Evolutionary conservation across 1,140 invertebrate genomes (phyloP).

Genomic region (Micrasema longulum): DNA sequence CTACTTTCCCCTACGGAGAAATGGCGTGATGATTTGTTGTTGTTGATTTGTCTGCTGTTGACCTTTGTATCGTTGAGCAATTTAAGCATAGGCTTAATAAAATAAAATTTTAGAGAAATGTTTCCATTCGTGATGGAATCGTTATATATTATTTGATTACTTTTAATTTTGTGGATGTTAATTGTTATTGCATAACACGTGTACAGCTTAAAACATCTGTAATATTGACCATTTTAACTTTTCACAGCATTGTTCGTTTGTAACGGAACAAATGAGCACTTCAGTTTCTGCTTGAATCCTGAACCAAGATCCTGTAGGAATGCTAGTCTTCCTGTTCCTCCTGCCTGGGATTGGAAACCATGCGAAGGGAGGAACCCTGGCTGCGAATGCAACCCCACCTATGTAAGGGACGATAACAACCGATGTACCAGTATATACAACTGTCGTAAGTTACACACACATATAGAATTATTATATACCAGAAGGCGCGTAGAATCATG

Average conservation of each 20-base stretch:
- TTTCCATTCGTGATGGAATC: too few relatives aligned
- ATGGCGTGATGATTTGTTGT: too few relatives aligned
- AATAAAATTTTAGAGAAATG: too few relatives aligned
- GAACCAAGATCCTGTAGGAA: constrained; percentile 1
- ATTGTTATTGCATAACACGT: too few relatives aligned
- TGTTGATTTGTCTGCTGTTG: too few relatives aligned
- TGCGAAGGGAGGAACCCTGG: background rate
- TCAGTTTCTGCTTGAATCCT: background rate
- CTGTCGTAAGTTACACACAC: constrained; percentile 3
- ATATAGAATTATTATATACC: background rate
- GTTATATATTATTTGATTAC: too few relatives aligned
- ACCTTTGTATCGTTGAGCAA: too few relatives aligned
- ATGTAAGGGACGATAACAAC: constrained; percentile 10
- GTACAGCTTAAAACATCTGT: too few relatives aligned
- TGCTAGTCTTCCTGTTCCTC: background rate
- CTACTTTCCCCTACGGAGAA: too few relatives aligned
- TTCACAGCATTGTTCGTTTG: background rate
- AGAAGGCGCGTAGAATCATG: background rate
- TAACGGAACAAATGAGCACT: background rate
- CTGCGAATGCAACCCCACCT: background rate
- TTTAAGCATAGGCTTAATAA: too few relatives aligned
- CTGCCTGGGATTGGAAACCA: background rate
- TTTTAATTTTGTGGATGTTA: too few relatives aligned
- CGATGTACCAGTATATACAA: background rate
- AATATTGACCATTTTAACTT: too few relatives aligned